Percentiles rank a stretch among this genome's conserved stretches.
Evolutionary conservation across 2,888 invertebrate genomes (phyloP).

Genomic region (Operophtera brumata): DNA sequence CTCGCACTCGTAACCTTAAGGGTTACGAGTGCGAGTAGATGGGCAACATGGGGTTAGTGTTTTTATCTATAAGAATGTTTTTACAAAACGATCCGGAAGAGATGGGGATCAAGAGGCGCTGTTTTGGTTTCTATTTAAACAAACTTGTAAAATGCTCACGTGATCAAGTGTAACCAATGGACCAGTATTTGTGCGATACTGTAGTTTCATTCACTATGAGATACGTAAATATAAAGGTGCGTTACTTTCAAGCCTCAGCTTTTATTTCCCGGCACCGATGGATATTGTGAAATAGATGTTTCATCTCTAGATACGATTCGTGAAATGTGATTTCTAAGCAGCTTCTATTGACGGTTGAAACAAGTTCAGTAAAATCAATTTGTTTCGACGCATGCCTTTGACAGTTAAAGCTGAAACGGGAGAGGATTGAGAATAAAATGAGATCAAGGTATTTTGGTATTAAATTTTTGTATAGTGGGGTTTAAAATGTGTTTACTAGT

Average conservation of each 20-base stretch:
- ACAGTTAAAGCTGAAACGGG: constrained; percentile 18
- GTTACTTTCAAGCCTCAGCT: neutral
- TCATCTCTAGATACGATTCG: constrained; percentile 9
- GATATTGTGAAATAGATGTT: constrained; percentile 2
- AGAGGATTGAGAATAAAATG: constrained; percentile 1
- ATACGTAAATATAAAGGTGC: neutral
- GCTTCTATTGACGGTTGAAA: constrained; percentile 20
- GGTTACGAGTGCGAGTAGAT: no score
- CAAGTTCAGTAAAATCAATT: constrained; percentile 22
- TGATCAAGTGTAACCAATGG: no score
- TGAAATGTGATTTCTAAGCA: constrained; percentile 21
- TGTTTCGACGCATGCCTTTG: constrained; percentile 22
- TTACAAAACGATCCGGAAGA: no score
- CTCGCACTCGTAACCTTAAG: no score
- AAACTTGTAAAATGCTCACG: no score
- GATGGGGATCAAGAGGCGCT: no score
- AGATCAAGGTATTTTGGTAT: neutral
- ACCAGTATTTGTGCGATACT: neutral
- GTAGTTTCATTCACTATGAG: neutral
- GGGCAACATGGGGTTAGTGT: no score
- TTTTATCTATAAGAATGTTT: no score
- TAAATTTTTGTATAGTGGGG: neutral
- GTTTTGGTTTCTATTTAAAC: no score
- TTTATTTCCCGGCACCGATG: constrained; percentile 7
- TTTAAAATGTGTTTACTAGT: neutral